phyloP scores from a whole-genome alignment of 2,113 vertebrate species.

The Clarias gariepinus region DNA sequence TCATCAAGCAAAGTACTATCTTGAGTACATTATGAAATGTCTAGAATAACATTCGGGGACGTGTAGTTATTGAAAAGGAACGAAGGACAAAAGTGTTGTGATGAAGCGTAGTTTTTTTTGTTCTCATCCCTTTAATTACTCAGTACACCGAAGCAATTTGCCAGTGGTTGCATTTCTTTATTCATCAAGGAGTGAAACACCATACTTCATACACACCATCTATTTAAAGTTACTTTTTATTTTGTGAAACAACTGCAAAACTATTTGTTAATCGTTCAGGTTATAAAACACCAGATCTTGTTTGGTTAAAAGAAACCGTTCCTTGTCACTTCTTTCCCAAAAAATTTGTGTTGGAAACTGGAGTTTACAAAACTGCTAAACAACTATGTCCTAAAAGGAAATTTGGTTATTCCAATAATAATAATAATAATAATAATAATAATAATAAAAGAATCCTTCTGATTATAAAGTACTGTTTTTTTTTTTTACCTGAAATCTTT shows the following conservation, averaged over 20 bases:
- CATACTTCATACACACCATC: neutral
- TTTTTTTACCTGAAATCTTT: neutral
- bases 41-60: neutral
- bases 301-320: too few relatives aligned
- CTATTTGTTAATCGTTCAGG: neutral
- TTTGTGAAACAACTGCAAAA: neutral
- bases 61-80: neutral
- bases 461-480: neutral
- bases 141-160: neutral
- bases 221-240: neutral
- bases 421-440: too few relatives aligned
- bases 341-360: neutral
- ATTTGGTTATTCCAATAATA: neutral
- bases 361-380: neutral
- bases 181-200: neutral
- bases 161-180: neutral
- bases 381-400: neutral
- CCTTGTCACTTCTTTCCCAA: too few relatives aligned
- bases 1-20: neutral
- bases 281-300: neutral
- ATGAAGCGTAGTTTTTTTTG: too few relatives aligned
- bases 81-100: neutral
- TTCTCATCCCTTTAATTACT: neutral
- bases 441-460: too few relatives aligned
- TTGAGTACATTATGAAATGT: neutral